Evolutionary conservation across 2,113 vertebrate genomes (phyloP), one percentile per base, ranked within the genome.

Genomic region (Neogobius melanostomus): DNA sequence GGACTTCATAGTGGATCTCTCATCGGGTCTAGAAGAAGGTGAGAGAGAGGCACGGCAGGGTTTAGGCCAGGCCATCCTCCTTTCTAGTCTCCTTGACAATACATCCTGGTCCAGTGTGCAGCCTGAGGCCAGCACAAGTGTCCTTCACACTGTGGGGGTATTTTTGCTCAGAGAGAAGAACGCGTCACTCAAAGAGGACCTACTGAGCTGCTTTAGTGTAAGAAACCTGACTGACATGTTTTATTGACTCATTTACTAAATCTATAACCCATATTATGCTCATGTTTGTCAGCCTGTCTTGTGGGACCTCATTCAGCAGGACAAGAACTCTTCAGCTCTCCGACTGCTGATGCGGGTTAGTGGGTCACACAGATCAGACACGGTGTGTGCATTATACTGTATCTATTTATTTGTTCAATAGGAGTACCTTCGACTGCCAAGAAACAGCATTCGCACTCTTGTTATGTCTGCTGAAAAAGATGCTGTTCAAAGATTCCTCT

Each of bases 151-250:
- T 0, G 88, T 96, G 1, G 92, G 92, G n/a, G 75, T 86, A 53
- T 96, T 95, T 75, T 88, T 97, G 72, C 86, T 84, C 21, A 87
- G 79, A 56, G 92, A 94, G 85, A 91, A 87, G 49, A 92, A 93
- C 28, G 17, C 79, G 7, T 53, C 84, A 0, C 66, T 89, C 44
- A 95, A 95, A 76, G 92, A 91, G 76, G 93, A 96, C 73, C 92
- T 97, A 67, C 92, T 96, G 63, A 93, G 93, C 81, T 97, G 95
- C 87, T 96, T 95, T 72, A 96, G 95, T 16, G 95, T 97, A 90
- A 94, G 95, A 84, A 0, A 16, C 12, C 42, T 21, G 8, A 76
- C 7, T 16, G 12, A 66, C 51, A 67, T 44, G 61, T 16, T n/a
- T 8, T 47, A 61, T 3, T 28, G 15, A 52, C 43, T 48, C 36